Evolutionary conservation across 2,888 invertebrate species (phyloP), one percentile per base, ranked within the genome.

Genomic region (Malthinus seriepunctatus): DNA sequence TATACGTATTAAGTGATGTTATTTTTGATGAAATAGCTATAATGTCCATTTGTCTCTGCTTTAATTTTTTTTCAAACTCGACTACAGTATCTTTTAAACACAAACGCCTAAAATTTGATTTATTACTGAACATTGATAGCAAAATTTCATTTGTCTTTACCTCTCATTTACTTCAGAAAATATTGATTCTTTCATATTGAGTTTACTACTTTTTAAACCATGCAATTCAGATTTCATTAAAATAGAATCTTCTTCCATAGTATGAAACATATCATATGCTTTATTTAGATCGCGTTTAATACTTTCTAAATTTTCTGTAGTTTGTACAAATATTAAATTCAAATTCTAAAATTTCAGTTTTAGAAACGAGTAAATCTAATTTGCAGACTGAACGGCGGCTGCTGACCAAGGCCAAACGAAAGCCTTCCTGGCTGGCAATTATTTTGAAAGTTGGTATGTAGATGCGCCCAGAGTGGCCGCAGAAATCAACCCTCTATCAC

Each of bases 141-240:
- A 34, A n/a, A n/a, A 34, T 3, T 8, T 2, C 38, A 5, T 9
- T 31, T 33, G 8, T 32, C 8, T 15, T n/a, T 38, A 74, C 73
- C 71, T 71, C 51, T 75, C 73, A 60, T 76, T 68, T 1, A 77
- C 76, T 71, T 77, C 77, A 9, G 76, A 75, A 72, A 77, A 77
- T 54, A 77, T 63, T 8, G 77, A 77, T 64, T 76, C 76, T 35
- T 68, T 63, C 6, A n/a, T 69, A 49, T 3, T 74, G 74, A 62
- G 68, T 15, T 42, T n/a, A 7, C 31, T 45, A 47, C 52, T 67
- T 67, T 68, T 75, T 6, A 68, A 32, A 8, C 59, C 32, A 38
- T 74, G 71, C 37, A 76, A 56, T 65, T 77, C 73, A 32, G 39
- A 60, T 51, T 71, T 71, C 8, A 67, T 45, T 63, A 67, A 60